phyloP scores from a whole-genome alignment of 2,113 vertebrate species.

The Thymallus thymallus region DNA sequence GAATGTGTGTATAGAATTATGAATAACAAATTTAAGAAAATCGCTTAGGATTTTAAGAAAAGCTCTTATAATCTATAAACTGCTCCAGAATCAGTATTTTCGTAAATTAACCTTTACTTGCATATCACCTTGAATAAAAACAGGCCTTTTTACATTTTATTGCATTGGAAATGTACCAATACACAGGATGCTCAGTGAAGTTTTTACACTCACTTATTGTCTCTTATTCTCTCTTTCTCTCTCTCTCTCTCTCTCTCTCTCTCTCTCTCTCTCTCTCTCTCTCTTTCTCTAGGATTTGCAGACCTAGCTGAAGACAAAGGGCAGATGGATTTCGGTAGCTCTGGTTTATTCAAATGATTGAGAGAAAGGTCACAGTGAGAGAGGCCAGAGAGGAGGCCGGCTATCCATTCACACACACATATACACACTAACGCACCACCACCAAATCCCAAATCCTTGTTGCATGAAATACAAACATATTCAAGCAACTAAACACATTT shows the following conservation, averaged over 20 bases:
- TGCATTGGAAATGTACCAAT: not conserved
- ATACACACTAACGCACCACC: too few species aligned
- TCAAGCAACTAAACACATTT: not conserved
- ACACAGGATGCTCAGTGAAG: not conserved
- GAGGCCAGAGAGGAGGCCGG: constrained; percentile 34
- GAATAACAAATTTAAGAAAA: too few species aligned
- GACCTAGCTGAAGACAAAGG: constrained; percentile 76
- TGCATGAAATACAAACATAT: too few species aligned
- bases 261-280: not conserved
- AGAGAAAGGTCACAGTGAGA: constrained; percentile 76
- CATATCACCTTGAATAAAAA: not conserved
- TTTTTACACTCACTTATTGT: constrained; percentile 21
- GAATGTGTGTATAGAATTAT: too few species aligned
- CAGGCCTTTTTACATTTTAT: not conserved
- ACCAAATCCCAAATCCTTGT: too few species aligned
- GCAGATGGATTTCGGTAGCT: constrained; percentile 81
- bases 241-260: constrained; percentile 19
- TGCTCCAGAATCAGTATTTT: too few species aligned
- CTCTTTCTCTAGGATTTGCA: constrained; percentile 69
- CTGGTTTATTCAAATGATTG: constrained; percentile 80
- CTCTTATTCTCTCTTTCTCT: constrained; percentile 21
- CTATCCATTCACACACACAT: not conserved
- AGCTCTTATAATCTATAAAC: too few species aligned
- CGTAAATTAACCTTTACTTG: too few species aligned
- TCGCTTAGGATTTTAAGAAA: too few species aligned